These are phyloP conservation scores for Amphiprion percula DNA, from an alignment of 2,113 vertebrate genomes.

Conservation along the genomic window DNA sequence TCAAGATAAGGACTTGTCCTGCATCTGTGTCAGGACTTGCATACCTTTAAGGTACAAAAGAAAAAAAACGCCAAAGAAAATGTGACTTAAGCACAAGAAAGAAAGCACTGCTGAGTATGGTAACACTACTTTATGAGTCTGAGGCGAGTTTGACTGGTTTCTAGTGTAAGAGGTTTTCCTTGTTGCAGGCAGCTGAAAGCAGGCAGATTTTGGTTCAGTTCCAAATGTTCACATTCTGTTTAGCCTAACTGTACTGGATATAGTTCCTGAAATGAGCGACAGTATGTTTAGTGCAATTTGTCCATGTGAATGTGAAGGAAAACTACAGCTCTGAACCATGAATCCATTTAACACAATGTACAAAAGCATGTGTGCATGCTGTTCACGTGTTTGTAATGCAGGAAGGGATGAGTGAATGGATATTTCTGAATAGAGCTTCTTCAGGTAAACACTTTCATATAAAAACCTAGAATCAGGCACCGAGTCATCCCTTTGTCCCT, in stretches of 20 bases:
- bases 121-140: conserved; percentile 31
- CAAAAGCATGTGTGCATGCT: conserved; percentile 2
- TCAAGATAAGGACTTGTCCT: conserved; percentile 35
- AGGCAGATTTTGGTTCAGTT: conserved; percentile 57
- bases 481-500: conserved; percentile 58
- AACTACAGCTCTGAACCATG: conserved; percentile 12
- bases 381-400: conserved; percentile 29
- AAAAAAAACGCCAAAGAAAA: conserved; percentile 71
- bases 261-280: conserved; percentile 53
- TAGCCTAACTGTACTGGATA: conserved; percentile 11
- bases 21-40: conserved; percentile 68
- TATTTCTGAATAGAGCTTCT: conserved; percentile 68
- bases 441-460: conserved; percentile 79
- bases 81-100: conserved; percentile 62
- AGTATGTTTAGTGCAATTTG: conserved; percentile 64
- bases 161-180: conserved; percentile 53
- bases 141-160: conserved; percentile 35
- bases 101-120: conserved; percentile 40
- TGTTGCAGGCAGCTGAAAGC: conserved; percentile 57
- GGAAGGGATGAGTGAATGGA: conserved; percentile 21
- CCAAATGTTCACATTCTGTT: conserved; percentile 53
- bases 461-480: conserved; percentile 80
- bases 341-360: neutral
- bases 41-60: conserved; percentile 88
- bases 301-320: conserved; percentile 40